Evolutionary conservation across 2,797 vertebrate genomes (phyloP), one percentile per base, ranked within the genome.

Genomic region (Pantherophis vulpinus): DNA sequence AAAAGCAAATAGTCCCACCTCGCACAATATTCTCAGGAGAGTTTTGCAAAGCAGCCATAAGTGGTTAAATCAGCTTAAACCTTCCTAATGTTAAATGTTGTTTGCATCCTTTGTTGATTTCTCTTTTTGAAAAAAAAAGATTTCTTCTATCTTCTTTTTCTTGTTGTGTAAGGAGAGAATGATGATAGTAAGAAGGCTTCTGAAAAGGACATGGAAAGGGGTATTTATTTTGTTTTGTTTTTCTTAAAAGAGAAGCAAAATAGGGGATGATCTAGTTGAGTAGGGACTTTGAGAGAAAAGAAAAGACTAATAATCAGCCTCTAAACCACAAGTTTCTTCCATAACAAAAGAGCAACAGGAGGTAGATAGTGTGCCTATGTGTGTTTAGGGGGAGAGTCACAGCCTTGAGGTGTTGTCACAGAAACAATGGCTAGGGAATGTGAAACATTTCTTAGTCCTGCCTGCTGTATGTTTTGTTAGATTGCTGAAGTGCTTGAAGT

Each of bases 211-310:
- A 94, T 94, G 91, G 91, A 96, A 96, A 93, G 93, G 90, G 63
- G 90, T 95, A 95, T 97, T 97, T 96, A 95, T 96, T 96, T 96
- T 97, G 93, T 96, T 97, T 97, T 95, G 93, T 95, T 97, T 97
- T 95, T 95, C 93, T 96, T 95, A 95, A 94, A 97, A 96, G 94
- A 91, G 87, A 95, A 94, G 91, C 94, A 94, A 97, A 97, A 95
- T 90, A 95, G 92, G 88, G 96, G 96, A 95, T 96, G 94, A 96
- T 97, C 95, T 93, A 96, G 95, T 97, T 97, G 95, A 97, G 95
- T 95, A 93, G 91, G 70, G 88, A 93, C 91, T 96, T 94, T 91
- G 91, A 79, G 58, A 83, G 90, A 97, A 95, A 96, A 96, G 94
- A 94, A 95, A 96, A 96, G 96, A 97, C 95, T 97, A 97, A 95